A percentile compares a stretch with the other conserved stretches of the same genome.
These are phyloP conservation scores for Lasioglossum villosulum DNA, from an alignment of 2,888 invertebrate species.

Conservation along the genomic window DNA sequence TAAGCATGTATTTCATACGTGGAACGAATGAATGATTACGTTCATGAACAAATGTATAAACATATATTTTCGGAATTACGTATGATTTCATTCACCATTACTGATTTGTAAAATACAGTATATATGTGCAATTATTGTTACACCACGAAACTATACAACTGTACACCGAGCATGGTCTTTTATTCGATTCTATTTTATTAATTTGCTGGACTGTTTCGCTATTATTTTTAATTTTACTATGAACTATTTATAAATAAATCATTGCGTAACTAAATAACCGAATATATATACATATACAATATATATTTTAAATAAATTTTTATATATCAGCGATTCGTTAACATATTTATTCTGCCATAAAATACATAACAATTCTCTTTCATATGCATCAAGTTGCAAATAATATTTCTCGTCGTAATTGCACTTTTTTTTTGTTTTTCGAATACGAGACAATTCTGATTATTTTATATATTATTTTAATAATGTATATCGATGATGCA, in stretches of 20 bases:
- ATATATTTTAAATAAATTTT: slow-evolving; percentile 43
- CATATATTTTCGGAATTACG: slow-evolving; percentile 42
- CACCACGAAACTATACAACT: not conserved
- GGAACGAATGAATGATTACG: not conserved
- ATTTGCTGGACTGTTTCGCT: slow-evolving; percentile 17
- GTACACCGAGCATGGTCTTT: slow-evolving; percentile 12
- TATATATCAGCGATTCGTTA: slow-evolving; percentile 29
- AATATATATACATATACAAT: not conserved
- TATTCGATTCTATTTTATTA: slow-evolving; percentile 15
- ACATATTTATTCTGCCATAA: slow-evolving; percentile 53
- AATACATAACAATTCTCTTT: slow-evolving; percentile 31
- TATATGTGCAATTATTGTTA: slow-evolving; percentile 56
- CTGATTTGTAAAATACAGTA: slow-evolving; percentile 18
- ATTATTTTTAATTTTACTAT: slow-evolving; percentile 24
- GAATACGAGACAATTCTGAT: not conserved
- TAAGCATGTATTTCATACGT: slow-evolving; percentile 36
- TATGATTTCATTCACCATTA: slow-evolving; percentile 12
- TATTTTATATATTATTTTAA: slow-evolving; percentile 18
- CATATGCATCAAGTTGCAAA: slow-evolving; percentile 31
- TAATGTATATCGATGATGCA: slow-evolving; percentile 9
- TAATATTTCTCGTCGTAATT: slow-evolving; percentile 16
- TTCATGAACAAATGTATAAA: slow-evolving; percentile 16
- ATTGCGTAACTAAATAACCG: not conserved
- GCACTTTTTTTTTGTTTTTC: not conserved
- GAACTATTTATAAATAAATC: slow-evolving; percentile 17